Percentiles rank a stretch among this genome's conserved stretches.
phyloP scores from a whole-genome alignment of 1,140 invertebrate species.

The Lucilia sericata region DNA sequence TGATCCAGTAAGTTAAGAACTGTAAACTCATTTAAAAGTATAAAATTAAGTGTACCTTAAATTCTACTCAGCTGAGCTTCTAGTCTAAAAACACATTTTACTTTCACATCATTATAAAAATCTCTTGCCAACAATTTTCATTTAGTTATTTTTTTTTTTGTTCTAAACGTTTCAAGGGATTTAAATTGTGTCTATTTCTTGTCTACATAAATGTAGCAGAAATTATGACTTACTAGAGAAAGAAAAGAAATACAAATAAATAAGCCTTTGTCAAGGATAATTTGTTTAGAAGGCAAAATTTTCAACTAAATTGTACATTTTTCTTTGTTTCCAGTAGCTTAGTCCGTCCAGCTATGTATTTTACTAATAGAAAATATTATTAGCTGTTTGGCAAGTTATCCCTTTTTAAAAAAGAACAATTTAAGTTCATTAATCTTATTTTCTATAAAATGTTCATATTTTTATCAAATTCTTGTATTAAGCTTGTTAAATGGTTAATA shows the following conservation, averaged over 20 bases:
- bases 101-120: background rate
- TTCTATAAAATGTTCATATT: too few relatives aligned
- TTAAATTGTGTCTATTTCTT: background rate
- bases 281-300: conserved; percentile 5
- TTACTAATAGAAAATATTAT: too few relatives aligned
- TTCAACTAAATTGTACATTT: background rate
- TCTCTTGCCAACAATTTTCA: background rate
- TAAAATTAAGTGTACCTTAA: too few relatives aligned
- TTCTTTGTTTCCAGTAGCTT: background rate
- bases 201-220: conserved; percentile 6
- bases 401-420: too few relatives aligned
- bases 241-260: background rate
- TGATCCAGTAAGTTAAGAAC: too few relatives aligned
- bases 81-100: background rate
- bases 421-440: too few relatives aligned
- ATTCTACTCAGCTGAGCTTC: background rate
- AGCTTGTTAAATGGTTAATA: too few relatives aligned
- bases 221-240: background rate
- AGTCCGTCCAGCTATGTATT: too few relatives aligned
- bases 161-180: background rate
- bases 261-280: conserved; percentile 3
- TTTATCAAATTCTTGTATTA: too few relatives aligned
- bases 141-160: background rate
- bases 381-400: too few relatives aligned
- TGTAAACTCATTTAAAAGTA: too few relatives aligned